phyloP scores from a whole-genome alignment of 2,888 invertebrate genomes.

The Zeuzera pyrina region DNA sequence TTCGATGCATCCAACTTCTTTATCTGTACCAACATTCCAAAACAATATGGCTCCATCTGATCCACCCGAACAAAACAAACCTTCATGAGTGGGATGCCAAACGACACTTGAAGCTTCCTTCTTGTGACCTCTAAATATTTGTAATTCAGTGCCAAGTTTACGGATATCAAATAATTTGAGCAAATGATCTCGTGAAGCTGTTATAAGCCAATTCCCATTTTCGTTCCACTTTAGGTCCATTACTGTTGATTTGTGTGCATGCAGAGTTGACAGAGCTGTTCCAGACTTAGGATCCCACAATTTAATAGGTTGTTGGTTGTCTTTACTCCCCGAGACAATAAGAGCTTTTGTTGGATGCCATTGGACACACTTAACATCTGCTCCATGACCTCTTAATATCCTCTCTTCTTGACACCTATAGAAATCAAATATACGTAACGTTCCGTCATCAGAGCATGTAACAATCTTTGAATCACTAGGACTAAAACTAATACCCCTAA shows the following conservation, averaged over 20 bases:
- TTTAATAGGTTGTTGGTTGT: slow-evolving; percentile 99
- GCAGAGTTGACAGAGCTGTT: slow-evolving; percentile 94
- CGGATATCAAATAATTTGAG: slow-evolving; percentile 98
- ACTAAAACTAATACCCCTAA: slow-evolving; percentile 99
- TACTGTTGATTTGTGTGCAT: slow-evolving; percentile 99
- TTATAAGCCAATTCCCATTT: slow-evolving; percentile 99
- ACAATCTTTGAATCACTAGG: slow-evolving; percentile 99
- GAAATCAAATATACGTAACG: slow-evolving; percentile 99
- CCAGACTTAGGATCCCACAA: slow-evolving; percentile 99
- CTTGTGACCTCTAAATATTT: slow-evolving; percentile 98
- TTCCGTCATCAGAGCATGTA: slow-evolving; percentile 99
- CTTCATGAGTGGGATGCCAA: slow-evolving; percentile 99
- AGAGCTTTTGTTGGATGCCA: slow-evolving; percentile 99
- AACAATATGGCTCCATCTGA: slow-evolving; percentile 99
- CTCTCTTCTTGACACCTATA: slow-evolving; percentile 96
- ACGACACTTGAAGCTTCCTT: slow-evolving; percentile 98
- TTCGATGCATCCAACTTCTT: slow-evolving; percentile 98
- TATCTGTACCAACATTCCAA: slow-evolving; percentile 98
- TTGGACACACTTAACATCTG: slow-evolving; percentile 99
- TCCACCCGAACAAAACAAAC: slow-evolving; percentile 97
- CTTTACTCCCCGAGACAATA: slow-evolving; percentile 98
- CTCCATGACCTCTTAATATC: slow-evolving; percentile 95
- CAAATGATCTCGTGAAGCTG: slow-evolving; percentile 97
- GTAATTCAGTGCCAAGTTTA: slow-evolving; percentile 95
- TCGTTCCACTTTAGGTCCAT: slow-evolving; percentile 99